Evolutionary conservation across 53 echinoderm and acorn worm genomes (phyloP).

Genomic region (Actinopyga echinites): DNA sequence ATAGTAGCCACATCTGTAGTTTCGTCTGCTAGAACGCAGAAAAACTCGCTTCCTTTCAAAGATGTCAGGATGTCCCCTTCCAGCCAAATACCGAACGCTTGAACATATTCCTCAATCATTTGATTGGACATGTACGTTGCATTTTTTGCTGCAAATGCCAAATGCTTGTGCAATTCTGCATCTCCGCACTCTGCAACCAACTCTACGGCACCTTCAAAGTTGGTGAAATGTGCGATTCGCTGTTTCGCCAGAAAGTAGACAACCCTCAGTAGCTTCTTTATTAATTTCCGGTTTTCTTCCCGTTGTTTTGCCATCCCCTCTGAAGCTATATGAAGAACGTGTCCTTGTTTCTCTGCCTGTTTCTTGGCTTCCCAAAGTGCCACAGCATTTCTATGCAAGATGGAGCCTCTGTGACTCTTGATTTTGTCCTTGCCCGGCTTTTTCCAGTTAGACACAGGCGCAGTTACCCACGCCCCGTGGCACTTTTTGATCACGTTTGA

Average conservation of each 20-base stretch:
- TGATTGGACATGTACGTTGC: neutral
- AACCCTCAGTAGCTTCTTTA: neutral
- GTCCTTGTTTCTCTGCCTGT: neutral
- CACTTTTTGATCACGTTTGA: neutral
- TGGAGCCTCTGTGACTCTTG: neutral
- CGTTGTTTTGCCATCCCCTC: neutral
- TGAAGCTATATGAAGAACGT: neutral
- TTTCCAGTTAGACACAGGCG: slow-evolving; percentile 2
- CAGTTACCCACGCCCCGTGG: slow-evolving; percentile 4
- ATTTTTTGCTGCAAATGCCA: neutral
- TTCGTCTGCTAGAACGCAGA: slow-evolving; percentile 1
- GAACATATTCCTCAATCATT: slow-evolving; percentile 17
- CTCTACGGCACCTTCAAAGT: slow-evolving; percentile 3
- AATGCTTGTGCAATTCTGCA: neutral
- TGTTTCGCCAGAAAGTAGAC: neutral
- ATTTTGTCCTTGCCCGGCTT: neutral
- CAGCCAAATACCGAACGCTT: neutral
- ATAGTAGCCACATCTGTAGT: neutral
- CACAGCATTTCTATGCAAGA: neutral
- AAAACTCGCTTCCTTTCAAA: slow-evolving; percentile 2
- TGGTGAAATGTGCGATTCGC: slow-evolving; percentile 5
- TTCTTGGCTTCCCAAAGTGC: neutral
- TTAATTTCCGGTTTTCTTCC: slow-evolving; percentile 6
- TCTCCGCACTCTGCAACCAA: neutral
- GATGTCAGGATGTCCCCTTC: neutral